Base-by-base conservation (phyloP, 1,140 invertebrate genomes). In the Drosophila sulfurigaster region DNA sequence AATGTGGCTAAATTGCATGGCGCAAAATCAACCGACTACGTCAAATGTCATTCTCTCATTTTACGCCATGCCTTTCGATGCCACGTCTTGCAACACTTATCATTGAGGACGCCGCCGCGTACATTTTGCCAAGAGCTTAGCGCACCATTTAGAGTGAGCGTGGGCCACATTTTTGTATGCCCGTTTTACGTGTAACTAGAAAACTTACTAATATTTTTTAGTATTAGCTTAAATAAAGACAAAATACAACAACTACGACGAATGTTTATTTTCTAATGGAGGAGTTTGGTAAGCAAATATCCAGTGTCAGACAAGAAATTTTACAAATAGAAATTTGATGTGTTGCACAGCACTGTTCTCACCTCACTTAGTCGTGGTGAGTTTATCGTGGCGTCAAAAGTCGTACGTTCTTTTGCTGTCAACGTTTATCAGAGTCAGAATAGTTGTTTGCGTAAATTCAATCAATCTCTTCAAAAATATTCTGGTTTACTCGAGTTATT, bases 141-240 rank as follows among this genome's bases (percentile, higher is more conserved):
- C 71, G 70, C 76, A 63, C 65, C 48, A 54, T 45, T 45, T 64
- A 52, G 41, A 59, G 75, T 69, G 70, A 77, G 70, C 69, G 49
- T 74, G 67, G 77, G 69, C 79, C 69, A 72, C 51, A 67, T 72
- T 72, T 72, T 71, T 78, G 48, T 85, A 85, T 72, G 85, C 74
- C 80, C 69, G 48, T 62, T 46, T 45, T 88, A 70, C 66, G 68
- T 78, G 54, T 87, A 88, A 87, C 69, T 87, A 87, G 83, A 78
- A 78, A 88, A 83, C 85, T 78, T 87, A 87, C 83, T 87, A 89
- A 89, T 87, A 25, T 80, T 75, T 67, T 49, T 87, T 87, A 87
- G 80, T 87, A 88, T 83, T 87, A 87, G 85, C 54, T n/a, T 78
- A 78, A 87, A 88, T 71, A 83, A 87, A 86, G 64, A 76, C 16